phyloP scores from a whole-genome alignment of 2,797 vertebrate species.

The Antennarius maculatus region DNA sequence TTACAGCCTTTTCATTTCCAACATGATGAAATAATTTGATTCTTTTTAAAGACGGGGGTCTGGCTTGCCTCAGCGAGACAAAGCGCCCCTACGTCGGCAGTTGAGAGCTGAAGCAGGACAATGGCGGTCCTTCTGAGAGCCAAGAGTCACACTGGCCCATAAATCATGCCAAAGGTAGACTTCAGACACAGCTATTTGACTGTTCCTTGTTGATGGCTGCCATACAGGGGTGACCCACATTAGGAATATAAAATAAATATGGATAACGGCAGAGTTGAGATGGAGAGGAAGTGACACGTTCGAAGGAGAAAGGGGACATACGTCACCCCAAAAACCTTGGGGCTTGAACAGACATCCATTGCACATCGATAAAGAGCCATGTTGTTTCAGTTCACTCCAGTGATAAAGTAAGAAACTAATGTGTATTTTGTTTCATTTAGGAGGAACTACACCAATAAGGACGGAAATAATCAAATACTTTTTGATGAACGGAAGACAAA shows the following conservation, averaged over 20 bases:
- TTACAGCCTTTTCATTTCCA: slow-evolving; percentile 99
- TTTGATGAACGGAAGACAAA: slow-evolving; percentile 51
- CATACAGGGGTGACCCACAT: slow-evolving; percentile 85
- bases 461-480: slow-evolving; percentile 66
- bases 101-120: slow-evolving; percentile 89
- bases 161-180: slow-evolving; percentile 90
- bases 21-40: slow-evolving; percentile 99
- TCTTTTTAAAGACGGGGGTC: slow-evolving; percentile 96
- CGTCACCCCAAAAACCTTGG: slow-evolving; percentile 66
- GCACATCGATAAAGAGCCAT: slow-evolving; percentile 61
- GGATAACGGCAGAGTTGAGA: slow-evolving; percentile 70
- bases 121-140: slow-evolving; percentile 89
- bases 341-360: slow-evolving; percentile 48
- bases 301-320: slow-evolving; percentile 76
- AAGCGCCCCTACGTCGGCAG: slow-evolving; percentile 91
- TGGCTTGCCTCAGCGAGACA: slow-evolving; percentile 98
- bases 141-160: slow-evolving; percentile 83
- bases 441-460: slow-evolving; percentile 45
- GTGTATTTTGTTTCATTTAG: slow-evolving; percentile 53
- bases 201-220: slow-evolving; percentile 82
- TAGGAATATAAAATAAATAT: slow-evolving; percentile 89
- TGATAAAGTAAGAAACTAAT: slow-evolving; percentile 45
- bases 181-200: slow-evolving; percentile 87
- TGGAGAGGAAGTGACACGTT: slow-evolving; percentile 77
- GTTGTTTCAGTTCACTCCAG: slow-evolving; percentile 64